Evolutionary conservation across 2,888 invertebrate genomes (phyloP).

Genomic region (Coremacera marginata): DNA sequence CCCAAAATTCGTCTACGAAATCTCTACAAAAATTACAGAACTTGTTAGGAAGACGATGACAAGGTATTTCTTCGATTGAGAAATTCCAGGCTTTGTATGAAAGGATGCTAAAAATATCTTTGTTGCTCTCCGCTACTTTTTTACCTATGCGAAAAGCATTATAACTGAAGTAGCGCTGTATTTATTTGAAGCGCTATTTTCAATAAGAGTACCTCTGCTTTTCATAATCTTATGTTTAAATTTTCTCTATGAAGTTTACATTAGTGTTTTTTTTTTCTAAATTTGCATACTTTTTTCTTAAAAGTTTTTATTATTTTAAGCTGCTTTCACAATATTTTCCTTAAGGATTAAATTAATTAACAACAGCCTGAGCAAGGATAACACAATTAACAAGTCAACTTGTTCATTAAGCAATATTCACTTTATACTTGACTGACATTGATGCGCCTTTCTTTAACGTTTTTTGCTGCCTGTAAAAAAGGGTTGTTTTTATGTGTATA

Average conservation of each 20-base stretch:
- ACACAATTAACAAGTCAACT: slow-evolving; percentile 54
- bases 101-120: not conserved
- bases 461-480: slow-evolving; percentile 47
- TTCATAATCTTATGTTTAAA: not conserved
- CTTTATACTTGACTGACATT: slow-evolving; percentile 4
- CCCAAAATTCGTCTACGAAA: slow-evolving; percentile 13
- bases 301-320: not conserved
- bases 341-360: slow-evolving; percentile 56
- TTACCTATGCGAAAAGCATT: not conserved
- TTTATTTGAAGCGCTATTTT: not conserved
- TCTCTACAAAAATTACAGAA: slow-evolving; percentile 21
- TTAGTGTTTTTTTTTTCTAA: slow-evolving; percentile 36
- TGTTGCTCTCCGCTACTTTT: not conserved
- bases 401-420: slow-evolving; percentile 59
- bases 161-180: not conserved
- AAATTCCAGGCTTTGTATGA: not conserved
- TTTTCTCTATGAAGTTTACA: not conserved
- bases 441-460: not conserved
- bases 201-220: not conserved
- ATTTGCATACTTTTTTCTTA: not conserved
- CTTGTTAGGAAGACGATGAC: not conserved
- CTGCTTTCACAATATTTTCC: slow-evolving; percentile 47
- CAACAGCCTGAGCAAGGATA: slow-evolving; percentile 39
- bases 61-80: slow-evolving; percentile 15
- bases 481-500: slow-evolving; percentile 49